Evolutionary conservation across 2,888 invertebrate species (phyloP).

Genomic region (Xanthia togata): DNA sequence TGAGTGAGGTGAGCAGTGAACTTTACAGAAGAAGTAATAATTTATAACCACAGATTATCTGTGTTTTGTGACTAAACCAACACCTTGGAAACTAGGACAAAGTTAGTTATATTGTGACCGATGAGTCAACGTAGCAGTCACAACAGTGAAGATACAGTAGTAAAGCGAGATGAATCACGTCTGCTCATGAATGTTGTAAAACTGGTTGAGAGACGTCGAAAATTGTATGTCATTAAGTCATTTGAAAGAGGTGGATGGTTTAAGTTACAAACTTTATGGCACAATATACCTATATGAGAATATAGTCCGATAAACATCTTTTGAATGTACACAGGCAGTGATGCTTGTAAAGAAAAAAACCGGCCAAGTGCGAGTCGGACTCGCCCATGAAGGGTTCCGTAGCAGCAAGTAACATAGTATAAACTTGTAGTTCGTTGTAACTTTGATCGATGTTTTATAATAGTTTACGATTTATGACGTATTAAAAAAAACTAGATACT

Average conservation of each 20-base stretch:
- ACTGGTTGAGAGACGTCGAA: slow-evolving; percentile 11
- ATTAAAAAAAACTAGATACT: no score
- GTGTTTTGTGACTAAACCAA: slow-evolving; percentile 28
- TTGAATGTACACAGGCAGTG: background rate
- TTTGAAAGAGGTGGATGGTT: background rate
- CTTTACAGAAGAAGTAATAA: background rate
- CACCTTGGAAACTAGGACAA: slow-evolving; percentile 13
- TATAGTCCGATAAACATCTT: background rate
- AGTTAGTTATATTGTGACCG: background rate
- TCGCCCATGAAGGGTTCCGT: no score
- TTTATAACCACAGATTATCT: slow-evolving; percentile 13
- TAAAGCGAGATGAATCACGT: slow-evolving; percentile 36
- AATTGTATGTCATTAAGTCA: background rate
- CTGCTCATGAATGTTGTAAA: slow-evolving; percentile 15
- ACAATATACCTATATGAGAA: background rate
- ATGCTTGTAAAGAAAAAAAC: background rate
- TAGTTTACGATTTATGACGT: no score
- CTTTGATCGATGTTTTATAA: no score
- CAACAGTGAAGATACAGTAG: slow-evolving; percentile 14
- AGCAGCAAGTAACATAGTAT: no score
- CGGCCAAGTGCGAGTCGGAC: no score
- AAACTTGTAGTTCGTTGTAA: no score
- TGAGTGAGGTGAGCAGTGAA: background rate
- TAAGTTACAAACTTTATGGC: no score
- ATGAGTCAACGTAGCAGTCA: slow-evolving; percentile 40